Base-by-base conservation (phyloP, 2,113 vertebrate species). In the Strigops habroptila region DNA sequence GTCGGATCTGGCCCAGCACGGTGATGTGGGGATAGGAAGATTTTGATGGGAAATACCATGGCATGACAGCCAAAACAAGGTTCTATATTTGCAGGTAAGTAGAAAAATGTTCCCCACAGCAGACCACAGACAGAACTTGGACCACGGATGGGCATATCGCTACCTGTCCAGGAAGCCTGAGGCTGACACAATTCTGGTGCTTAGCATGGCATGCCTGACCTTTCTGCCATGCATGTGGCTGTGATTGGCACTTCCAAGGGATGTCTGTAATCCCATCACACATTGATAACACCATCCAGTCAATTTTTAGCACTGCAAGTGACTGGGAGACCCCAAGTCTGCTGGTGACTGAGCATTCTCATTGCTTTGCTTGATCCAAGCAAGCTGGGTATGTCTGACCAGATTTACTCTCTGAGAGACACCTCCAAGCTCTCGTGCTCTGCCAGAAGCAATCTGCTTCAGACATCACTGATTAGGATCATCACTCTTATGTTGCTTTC, bases 171-270 rank as follows among this genome's bases (percentile, higher is more conserved):
- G 53, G 12, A 27, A 0, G 15, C 2, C 30, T 52, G 44, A 57
- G 30, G 10, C 21, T 43, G 44, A 5, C 44, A 57, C 7, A 31
- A 59, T 2, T 18, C 23, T 7, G 7, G 24, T 35, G 24, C 25
- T 33, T 37, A 39, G 18, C 5, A 3, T 7, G 4, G 5, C 37
- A 21, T 0, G 0, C 5, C 35, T 82, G 31, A 46, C 21, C 15
- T 82, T 70, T 48, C 18, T 11, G 48, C 7, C 1, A 2, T 0
- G 0, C 14, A 3, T 28, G 16, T 68, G n/a, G 10, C 19, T 35
- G 27, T 75, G 41, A 44, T 12, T 30, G n/a, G 5, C 4, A 1
- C 41, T 73, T 71, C 28, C 41, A 10, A 62, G 28, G 11, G 16
- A 30, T 52, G 24, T 37, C 49, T 1, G 1, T 43, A 48, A 81